Conservation (phyloP, 1,140 invertebrate species). For the Hycleus cichorii region DNA sequence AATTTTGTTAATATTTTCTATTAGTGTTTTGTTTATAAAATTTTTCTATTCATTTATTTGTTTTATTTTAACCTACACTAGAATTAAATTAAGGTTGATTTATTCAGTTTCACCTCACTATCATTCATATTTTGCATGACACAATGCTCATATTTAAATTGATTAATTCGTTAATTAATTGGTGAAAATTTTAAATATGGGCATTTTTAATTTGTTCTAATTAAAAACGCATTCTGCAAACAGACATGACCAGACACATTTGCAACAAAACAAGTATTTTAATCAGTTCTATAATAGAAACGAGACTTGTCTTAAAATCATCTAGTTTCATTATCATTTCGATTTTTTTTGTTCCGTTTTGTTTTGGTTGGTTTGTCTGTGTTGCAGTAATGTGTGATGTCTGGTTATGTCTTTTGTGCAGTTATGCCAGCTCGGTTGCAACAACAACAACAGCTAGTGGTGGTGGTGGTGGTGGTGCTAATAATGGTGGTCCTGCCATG, state of each 20-base stretch:
- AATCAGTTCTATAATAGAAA: neutral
- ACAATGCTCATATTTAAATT: neutral
- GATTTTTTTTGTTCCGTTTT: conserved; percentile 1
- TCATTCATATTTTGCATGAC: neutral
- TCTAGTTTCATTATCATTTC: neutral
- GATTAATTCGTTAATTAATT: neutral
- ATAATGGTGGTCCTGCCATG: conserved; percentile 39
- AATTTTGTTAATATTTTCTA: too few species aligned
- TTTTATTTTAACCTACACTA: too few species aligned
- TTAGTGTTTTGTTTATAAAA: too few species aligned
- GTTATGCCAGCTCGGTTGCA: conserved; percentile 35
- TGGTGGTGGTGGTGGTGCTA: conserved; percentile 28
- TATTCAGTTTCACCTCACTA: neutral
- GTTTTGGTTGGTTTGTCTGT: conserved; percentile 35
- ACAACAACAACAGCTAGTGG: conserved; percentile 26
- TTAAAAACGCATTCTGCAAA: conserved; percentile 34
- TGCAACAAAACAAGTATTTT: conserved; percentile 30
- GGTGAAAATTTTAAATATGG: neutral
- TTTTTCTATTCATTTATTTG: too few species aligned
- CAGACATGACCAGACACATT: conserved; percentile 42
- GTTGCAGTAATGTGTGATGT: conserved; percentile 42
- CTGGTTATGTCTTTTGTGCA: conserved; percentile 44
- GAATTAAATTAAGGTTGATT: neutral
- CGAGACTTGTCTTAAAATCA: too few species aligned
- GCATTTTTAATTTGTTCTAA: neutral